phyloP scores from a whole-genome alignment of 2,113 vertebrate genomes.

The Ondatra zibethicus region DNA sequence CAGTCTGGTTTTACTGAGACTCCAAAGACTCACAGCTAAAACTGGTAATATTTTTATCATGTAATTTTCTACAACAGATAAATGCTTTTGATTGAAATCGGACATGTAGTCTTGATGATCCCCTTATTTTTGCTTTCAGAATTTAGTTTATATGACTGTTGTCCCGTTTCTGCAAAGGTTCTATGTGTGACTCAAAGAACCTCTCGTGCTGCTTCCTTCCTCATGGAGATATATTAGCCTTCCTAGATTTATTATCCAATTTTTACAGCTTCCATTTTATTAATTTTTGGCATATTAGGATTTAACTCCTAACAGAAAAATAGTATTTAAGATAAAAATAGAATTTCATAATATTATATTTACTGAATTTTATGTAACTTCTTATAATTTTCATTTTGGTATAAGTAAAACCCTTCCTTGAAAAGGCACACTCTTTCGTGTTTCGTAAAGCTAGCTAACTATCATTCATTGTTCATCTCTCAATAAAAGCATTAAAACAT shows the following conservation, averaged over 20 bases:
- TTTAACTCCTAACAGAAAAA: constrained; percentile 54
- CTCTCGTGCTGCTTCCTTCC: too few relatives aligned
- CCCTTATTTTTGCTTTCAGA: background rate
- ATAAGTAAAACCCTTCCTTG: background rate
- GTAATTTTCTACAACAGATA: constrained; percentile 26
- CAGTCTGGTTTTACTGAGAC: background rate
- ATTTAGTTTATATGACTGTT: background rate
- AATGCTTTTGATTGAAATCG: constrained; percentile 41
- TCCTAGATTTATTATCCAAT: background rate
- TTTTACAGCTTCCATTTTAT: constrained; percentile 47
- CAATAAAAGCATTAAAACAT: background rate
- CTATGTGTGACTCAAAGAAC: background rate
- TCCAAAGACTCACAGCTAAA: background rate
- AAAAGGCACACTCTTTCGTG: background rate
- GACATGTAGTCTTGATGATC: background rate
- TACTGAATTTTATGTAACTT: background rate
- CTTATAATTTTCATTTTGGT: background rate
- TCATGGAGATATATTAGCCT: background rate
- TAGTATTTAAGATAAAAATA: constrained; percentile 13
- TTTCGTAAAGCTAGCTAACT: background rate
- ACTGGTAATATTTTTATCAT: background rate
- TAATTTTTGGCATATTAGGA: constrained; percentile 46
- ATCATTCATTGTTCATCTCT: background rate
- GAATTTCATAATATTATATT: background rate
- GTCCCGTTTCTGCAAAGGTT: background rate